These are phyloP conservation scores for Panzeria rudis DNA, from an alignment of 2,888 invertebrate genomes.

Conservation along the genomic window DNA sequence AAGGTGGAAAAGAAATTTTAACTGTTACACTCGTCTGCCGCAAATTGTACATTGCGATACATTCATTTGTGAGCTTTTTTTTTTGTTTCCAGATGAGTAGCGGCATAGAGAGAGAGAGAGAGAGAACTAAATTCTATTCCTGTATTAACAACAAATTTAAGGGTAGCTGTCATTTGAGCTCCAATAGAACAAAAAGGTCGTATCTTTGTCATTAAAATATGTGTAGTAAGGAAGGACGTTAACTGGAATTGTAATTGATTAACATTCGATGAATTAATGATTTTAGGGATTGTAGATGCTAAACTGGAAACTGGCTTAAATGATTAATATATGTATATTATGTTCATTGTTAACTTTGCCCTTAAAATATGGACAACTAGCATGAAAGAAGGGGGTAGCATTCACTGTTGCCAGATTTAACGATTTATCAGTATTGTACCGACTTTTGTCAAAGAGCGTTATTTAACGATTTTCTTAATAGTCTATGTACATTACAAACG, in stretches of 20 bases:
- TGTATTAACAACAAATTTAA: constrained; percentile 33
- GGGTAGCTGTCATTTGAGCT: constrained; percentile 18
- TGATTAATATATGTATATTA: neutral
- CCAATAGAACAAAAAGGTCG: neutral
- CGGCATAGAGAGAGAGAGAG: constrained; percentile 31
- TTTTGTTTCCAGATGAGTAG: neutral
- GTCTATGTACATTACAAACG: too few species aligned
- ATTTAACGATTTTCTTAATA: too few species aligned
- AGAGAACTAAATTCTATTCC: constrained; percentile 34
- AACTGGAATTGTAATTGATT: neutral
- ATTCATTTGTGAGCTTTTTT: constrained; percentile 20
- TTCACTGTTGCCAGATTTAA: neutral
- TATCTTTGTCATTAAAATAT: too few species aligned
- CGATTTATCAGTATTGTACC: neutral
- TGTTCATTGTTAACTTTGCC: constrained; percentile 29
- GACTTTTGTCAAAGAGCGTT: neutral
- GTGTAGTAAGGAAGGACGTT: neutral
- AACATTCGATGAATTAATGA: constrained; percentile 2
- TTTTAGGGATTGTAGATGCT: constrained; percentile 7
- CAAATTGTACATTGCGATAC: constrained; percentile 30
- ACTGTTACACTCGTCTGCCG: constrained; percentile 35
- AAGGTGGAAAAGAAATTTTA: constrained; percentile 42
- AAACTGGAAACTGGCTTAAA: neutral
- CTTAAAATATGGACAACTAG: neutral
- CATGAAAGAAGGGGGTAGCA: neutral